Evolutionary conservation across 2,888 invertebrate species (phyloP).

Genomic region (Amorpha juglandis): DNA sequence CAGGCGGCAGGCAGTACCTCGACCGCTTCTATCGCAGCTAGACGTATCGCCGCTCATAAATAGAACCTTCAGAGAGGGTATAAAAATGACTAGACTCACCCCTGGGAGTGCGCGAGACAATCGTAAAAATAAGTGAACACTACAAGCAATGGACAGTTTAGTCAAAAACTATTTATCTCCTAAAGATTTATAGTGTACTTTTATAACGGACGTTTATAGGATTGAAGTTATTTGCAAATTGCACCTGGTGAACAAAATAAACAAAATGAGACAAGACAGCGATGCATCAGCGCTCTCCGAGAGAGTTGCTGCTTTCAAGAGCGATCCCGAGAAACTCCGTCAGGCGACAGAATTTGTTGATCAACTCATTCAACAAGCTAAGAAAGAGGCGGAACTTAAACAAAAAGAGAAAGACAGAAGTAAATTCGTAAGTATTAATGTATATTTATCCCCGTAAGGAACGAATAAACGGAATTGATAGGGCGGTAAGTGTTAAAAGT

Average conservation of each 20-base stretch:
- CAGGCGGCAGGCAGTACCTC: constrained; percentile 62
- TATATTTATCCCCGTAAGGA: constrained; percentile 77
- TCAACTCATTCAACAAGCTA: constrained; percentile 85
- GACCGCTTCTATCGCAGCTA: constrained; percentile 47
- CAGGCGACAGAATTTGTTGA: constrained; percentile 85
- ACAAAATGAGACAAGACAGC: constrained; percentile 72
- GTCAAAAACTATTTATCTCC: constrained; percentile 30
- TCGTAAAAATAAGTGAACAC: constrained; percentile 46
- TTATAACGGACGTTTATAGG: constrained; percentile 44
- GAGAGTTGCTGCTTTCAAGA: constrained; percentile 84
- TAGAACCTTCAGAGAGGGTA: constrained; percentile 32
- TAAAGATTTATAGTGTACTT: constrained; percentile 45
- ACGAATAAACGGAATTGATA: constrained; percentile 69
- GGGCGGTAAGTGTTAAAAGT: constrained; percentile 80
- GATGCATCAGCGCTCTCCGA: constrained; percentile 71
- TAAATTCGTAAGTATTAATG: constrained; percentile 83
- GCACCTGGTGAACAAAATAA: constrained; percentile 37
- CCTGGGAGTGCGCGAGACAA: constrained; percentile 46
- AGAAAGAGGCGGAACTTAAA: constrained; percentile 84
- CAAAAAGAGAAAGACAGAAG: constrained; percentile 84
- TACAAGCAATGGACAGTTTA: constrained; percentile 43
- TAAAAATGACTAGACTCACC: constrained; percentile 60
- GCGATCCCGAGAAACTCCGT: constrained; percentile 84
- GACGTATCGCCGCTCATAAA: constrained; percentile 47
- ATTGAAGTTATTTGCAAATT: constrained; percentile 35